Conservation (phyloP, 1,140 invertebrate species). For the Lordiphosa collinella region DNA sequence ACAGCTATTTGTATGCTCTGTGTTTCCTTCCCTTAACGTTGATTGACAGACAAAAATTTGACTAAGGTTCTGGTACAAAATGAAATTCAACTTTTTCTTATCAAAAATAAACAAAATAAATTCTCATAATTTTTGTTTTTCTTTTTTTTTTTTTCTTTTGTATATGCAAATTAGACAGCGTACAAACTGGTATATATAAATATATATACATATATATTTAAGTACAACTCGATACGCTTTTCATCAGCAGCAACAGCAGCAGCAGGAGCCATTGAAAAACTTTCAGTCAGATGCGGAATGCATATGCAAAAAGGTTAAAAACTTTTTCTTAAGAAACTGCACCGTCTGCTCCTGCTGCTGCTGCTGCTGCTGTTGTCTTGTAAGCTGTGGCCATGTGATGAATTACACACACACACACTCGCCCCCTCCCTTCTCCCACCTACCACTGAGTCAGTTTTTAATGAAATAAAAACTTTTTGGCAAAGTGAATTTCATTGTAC, state of each 20-base stretch:
- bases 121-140: not conserved
- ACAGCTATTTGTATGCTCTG: not conserved
- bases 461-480: conserved; percentile 78
- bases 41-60: conserved; percentile 6
- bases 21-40: not conserved
- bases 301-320: conserved; percentile 61
- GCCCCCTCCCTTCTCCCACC: conserved; percentile 7
- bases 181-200: too few species aligned
- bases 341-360: conserved; percentile 2
- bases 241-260: too few species aligned
- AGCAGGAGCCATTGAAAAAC: conserved; percentile 12
- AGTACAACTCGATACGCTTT: too few species aligned
- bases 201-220: too few species aligned
- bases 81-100: conserved; percentile 7
- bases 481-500: conserved; percentile 78
- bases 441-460: conserved; percentile 53
- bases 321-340: conserved; percentile 25
- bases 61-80: not conserved
- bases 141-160: too few species aligned
- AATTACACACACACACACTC: conserved; percentile 47
- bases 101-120: conserved; percentile 5
- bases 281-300: conserved; percentile 26
- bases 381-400: conserved; percentile 49
- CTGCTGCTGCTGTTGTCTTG: conserved; percentile 30
- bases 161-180: not conserved